Evolutionary conservation across 2,888 invertebrate species (phyloP), one percentile per base, ranked within the genome.

Genomic region (Philonicus albiceps): DNA sequence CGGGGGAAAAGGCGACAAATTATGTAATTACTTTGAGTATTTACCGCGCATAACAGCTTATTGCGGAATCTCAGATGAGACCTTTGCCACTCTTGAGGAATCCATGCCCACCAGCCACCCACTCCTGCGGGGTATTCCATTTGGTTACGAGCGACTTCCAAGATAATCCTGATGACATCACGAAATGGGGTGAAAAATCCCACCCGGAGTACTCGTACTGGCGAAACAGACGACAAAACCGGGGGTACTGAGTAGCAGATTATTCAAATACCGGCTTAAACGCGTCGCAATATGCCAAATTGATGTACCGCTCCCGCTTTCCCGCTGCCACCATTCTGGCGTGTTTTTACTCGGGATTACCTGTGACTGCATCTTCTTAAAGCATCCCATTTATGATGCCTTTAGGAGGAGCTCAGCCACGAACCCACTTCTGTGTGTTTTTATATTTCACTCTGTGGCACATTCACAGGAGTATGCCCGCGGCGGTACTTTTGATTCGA

Each of bases 1-100:
- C 64, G 7, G 53, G 80, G 80, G 80, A 80, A 80, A 80, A 80
- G 80, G 80, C 80, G 80, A 80, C 80, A 80, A 80, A 80, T 80
- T 80, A 80, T 80, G 80, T 80, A 80, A 80, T 80, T 80, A 80
- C 80, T 49, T 49, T 49, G 27, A 80, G 80, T 80, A 80, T 80
- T 80, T 80, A 80, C 80, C 53, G 43, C 53, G 31, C 80, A 80
- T 43, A 80, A 80, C 27, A 53, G 80, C 53, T 80, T 53, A 80
- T 31, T 30, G 43, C 53, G 22, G 80, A 80, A 80, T 80, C 80
- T 80, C 80, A 80, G 80, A 80, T 80, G 80, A 80, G 43, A 53
- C 80, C 19, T 16, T n/a, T 80, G 13, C 40, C 40, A 19, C 76
- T 76, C 76, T 11, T 40, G 19, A 34, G 40, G 76, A 76, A 76